Conservation (phyloP, 2,888 invertebrate genomes). For the Mayetiola destructor region DNA sequence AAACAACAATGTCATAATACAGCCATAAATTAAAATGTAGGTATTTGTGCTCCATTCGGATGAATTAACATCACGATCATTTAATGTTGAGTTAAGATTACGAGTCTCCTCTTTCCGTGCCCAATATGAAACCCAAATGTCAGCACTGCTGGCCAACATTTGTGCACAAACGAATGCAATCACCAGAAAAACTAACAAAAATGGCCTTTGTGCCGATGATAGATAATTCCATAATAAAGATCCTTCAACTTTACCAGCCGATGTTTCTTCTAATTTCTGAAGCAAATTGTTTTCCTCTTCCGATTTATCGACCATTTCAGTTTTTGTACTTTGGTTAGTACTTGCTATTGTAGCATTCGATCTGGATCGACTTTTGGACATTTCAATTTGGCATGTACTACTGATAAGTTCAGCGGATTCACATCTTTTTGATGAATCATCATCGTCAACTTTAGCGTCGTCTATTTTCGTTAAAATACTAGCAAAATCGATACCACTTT, state of each 20-base stretch:
- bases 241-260: conserved; percentile 35
- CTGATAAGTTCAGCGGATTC: too few species aligned
- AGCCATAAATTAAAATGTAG: conserved; percentile 26
- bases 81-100: conserved; percentile 14
- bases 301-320: too few species aligned
- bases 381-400: conserved; percentile 24
- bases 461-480: conserved; percentile 29
- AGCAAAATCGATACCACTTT: conserved; percentile 38
- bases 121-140: conserved; percentile 59
- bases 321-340: too few species aligned
- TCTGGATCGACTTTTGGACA: conserved; percentile 26
- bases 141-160: conserved; percentile 44
- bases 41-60: conserved; percentile 26
- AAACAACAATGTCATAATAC: neutral
- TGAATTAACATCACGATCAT: neutral
- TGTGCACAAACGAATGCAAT: conserved; percentile 43
- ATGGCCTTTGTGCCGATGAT: conserved; percentile 38
- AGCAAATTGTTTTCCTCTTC: conserved; percentile 1
- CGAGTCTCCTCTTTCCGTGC: conserved; percentile 24
- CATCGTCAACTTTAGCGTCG: conserved; percentile 29
- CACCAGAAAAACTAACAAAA: conserved; percentile 33
- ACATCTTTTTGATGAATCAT: conserved; percentile 18
- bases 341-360: conserved; percentile 23
- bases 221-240: conserved; percentile 37
- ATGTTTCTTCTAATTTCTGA: conserved; percentile 30